Base-by-base conservation (phyloP, 64 coral and sea anemone genomes). In the Exaiptasia diaphana region DNA sequence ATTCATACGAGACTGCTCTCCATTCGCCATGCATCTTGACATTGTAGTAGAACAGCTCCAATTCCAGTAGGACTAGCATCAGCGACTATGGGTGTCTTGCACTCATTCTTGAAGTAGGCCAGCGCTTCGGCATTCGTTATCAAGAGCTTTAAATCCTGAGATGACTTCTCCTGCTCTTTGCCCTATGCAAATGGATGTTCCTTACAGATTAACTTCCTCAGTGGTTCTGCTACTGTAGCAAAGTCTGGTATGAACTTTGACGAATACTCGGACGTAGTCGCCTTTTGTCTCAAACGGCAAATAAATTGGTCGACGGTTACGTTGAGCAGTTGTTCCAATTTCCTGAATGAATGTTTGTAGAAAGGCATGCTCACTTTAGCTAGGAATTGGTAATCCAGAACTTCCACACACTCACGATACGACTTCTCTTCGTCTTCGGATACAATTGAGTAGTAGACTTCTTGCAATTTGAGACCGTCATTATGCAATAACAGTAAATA, bases 291-390 rank as follows among this genome's bases (percentile, higher is more conserved):
- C 44, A 88, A 54, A 49, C 75, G 61, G 26, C 75, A 80, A 33
- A 88, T 75, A 88, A 88, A 78, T 21, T 88, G 72, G 45, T 86
- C 83, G 26, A 76, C 72, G 13, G 50, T 89, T 81, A 73, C 77
- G 0, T 39, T 68, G 17, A 50, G n/a, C 18, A 64, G 4, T 40
- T 90, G 67, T 50, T 39, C 26, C 40, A 89, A 81, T 89, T 89
- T 76, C 14, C 77, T 39, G 34, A 90, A 90, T 28, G 41, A 31
- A 29, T 89, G 64, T 61, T 67, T 25, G 39, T 90, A 76, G 75
- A 90, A 82, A 0, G 87, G 68, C 4, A 74, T 38, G 15, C 68
- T 90, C 18, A 64, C 77, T 90, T 82, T 81, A 36, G 64, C 49
- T 28, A 43, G 45, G 76, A 90, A 90, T 55, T 81, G 74, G 28